phyloP scores from a whole-genome alignment of 2,888 invertebrate species.

The Yponomeuta plumbellus region DNA sequence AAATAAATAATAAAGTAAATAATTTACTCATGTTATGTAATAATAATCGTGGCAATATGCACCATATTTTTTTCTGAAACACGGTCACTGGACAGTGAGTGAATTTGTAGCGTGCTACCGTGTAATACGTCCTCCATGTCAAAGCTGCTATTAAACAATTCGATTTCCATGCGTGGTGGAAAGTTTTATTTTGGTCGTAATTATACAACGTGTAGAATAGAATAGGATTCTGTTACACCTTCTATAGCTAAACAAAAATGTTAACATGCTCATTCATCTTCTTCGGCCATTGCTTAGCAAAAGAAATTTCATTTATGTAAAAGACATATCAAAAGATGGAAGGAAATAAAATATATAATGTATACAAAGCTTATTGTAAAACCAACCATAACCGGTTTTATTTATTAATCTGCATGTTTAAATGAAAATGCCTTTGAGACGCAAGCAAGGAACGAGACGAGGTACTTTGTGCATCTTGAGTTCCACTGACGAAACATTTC shows the following conservation, averaged over 20 bases:
- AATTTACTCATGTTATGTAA: too few species aligned
- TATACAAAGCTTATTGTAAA: too few species aligned
- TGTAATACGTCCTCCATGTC: background rate
- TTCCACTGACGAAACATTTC: background rate
- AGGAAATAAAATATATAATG: too few species aligned
- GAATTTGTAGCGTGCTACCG: background rate
- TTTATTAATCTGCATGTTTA: background rate
- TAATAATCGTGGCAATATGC: background rate
- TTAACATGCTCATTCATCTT: too few species aligned
- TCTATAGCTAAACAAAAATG: too few species aligned
- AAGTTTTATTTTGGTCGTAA: background rate
- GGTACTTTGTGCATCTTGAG: background rate
- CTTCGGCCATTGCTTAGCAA: too few species aligned
- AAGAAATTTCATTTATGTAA: too few species aligned
- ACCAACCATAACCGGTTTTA: background rate
- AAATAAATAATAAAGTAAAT: too few species aligned
- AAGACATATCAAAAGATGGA: too few species aligned
- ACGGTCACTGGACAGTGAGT: background rate
- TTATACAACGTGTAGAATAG: background rate
- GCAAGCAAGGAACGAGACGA: background rate
- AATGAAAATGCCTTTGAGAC: background rate
- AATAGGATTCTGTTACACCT: too few species aligned
- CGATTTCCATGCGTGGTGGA: background rate
- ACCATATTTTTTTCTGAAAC: background rate
- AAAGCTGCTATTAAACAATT: background rate